phyloP scores from a whole-genome alignment of 1,140 invertebrate genomes.

The Halyomorpha halys region DNA sequence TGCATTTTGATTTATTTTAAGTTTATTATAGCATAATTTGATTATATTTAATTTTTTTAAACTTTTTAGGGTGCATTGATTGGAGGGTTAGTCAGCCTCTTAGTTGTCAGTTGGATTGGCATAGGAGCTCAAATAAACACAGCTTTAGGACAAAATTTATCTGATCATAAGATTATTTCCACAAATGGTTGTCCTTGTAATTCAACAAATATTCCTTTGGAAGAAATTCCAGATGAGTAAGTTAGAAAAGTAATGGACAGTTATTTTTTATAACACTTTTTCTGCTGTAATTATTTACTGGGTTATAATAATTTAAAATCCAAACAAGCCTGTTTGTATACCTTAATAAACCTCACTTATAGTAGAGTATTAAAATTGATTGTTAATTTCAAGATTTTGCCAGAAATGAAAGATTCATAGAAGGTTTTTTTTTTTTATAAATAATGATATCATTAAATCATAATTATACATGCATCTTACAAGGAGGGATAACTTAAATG shows the following conservation, averaged over 20 bases:
- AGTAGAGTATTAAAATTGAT: too few relatives aligned
- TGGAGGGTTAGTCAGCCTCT: slow-evolving; percentile 50
- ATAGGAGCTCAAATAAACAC: slow-evolving; percentile 50
- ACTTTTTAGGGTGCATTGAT: slow-evolving; percentile 48
- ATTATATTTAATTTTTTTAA: slow-evolving; percentile 4
- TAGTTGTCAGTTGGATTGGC: slow-evolving; percentile 59
- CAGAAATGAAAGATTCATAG: not conserved
- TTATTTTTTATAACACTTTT: too few relatives aligned
- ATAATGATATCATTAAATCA: too few relatives aligned
- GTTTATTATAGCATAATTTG: not conserved
- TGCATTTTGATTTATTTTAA: too few relatives aligned
- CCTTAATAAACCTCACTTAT: not conserved
- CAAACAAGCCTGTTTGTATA: not conserved
- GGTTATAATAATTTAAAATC: not conserved
- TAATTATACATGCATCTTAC: too few relatives aligned
- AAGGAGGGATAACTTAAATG: too few relatives aligned
- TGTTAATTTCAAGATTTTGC: too few relatives aligned
- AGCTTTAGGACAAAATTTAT: slow-evolving; percentile 39
- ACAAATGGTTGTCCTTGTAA: slow-evolving; percentile 41
- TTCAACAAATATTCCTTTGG: not conserved
- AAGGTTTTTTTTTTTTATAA: too few relatives aligned
- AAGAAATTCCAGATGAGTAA: slow-evolving; percentile 24
- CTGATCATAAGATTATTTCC: slow-evolving; percentile 38
- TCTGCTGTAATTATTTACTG: not conserved
- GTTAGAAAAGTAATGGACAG: not conserved